phyloP scores from a whole-genome alignment of 2,888 invertebrate species.

The Drosophila atroscutellata region DNA sequence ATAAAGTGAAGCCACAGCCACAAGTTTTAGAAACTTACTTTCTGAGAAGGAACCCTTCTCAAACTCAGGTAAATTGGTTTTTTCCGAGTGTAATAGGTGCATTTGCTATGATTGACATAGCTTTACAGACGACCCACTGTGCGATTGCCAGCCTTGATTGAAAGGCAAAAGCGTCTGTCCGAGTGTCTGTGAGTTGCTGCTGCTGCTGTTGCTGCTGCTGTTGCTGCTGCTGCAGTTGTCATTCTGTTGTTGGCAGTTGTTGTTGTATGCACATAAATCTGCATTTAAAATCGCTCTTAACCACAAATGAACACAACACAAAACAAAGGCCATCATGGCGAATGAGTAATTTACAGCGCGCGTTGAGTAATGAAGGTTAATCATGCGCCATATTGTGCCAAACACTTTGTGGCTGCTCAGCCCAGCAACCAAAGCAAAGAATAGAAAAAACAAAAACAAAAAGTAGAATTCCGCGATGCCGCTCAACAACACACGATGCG shows the following conservation, averaged over 20 bases:
- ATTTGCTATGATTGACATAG: not conserved
- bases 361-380: slow-evolving; percentile 70
- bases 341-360: slow-evolving; percentile 66
- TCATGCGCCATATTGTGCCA: slow-evolving; percentile 63
- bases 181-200: slow-evolving; percentile 25
- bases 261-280: slow-evolving; percentile 75
- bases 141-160: slow-evolving; percentile 64
- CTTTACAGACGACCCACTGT: slow-evolving; percentile 49
- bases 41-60: not conserved
- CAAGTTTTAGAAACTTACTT: not conserved
- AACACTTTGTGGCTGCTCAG: slow-evolving; percentile 47
- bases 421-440: slow-evolving; percentile 23
- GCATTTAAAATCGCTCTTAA: slow-evolving; percentile 72
- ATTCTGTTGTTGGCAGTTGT: slow-evolving; percentile 39
- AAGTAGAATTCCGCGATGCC: slow-evolving; percentile 16
- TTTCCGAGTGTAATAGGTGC: not conserved
- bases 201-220: slow-evolving; percentile 19
- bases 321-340: slow-evolving; percentile 54
- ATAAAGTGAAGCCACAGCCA: not conserved
- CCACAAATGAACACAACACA: slow-evolving; percentile 57
- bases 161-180: slow-evolving; percentile 58
- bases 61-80: not conserved
- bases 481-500: slow-evolving; percentile 48
- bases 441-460: not conserved
- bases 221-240: slow-evolving; percentile 48